These are phyloP conservation scores for Calliopsis andreniformis DNA, from an alignment of 1,140 invertebrate species.

Conservation along the genomic window DNA sequence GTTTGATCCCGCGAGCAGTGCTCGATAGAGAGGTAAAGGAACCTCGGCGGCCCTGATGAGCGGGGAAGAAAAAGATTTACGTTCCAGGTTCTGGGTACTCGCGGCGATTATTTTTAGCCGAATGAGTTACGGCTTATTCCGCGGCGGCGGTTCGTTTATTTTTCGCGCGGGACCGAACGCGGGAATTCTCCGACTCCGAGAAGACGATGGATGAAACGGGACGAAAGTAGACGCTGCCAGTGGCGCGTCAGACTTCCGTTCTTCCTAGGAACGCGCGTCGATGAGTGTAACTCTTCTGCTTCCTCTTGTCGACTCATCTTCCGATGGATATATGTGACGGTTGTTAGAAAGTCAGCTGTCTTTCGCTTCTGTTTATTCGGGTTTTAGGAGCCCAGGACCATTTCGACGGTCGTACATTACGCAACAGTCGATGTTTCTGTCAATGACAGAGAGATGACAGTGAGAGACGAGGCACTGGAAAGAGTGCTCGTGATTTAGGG, in stretches of 20 bases:
- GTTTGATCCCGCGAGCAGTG: background rate
- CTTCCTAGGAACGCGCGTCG: conserved; percentile 32
- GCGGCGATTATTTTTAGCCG: conserved; percentile 48
- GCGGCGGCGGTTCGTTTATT: conserved; percentile 44
- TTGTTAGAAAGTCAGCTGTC: background rate
- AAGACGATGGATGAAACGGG: conserved; percentile 18
- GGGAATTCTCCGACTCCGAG: conserved; percentile 12
- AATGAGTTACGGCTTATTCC: conserved; percentile 64
- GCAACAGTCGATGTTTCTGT: too few species aligned
- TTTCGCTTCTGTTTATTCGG: background rate
- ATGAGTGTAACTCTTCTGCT: background rate
- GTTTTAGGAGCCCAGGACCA: conserved; percentile 5
- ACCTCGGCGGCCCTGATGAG: background rate
- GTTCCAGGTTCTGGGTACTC: conserved; percentile 8
- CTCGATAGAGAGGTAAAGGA: background rate
- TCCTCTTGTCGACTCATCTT: conserved; percentile 6
- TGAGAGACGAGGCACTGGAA: too few species aligned
- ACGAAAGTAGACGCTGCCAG: conserved; percentile 49
- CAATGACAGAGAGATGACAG: too few species aligned
- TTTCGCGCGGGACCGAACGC: conserved; percentile 36
- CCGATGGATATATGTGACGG: conserved; percentile 22
- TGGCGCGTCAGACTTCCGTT: conserved; percentile 43
- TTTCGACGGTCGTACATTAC: background rate
- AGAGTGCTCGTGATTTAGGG: too few species aligned
- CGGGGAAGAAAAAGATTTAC: conserved; percentile 22